Evolutionary conservation across 2,797 vertebrate genomes (phyloP), one percentile per base, ranked within the genome.

Genomic region (Nyctibius grandis): DNA sequence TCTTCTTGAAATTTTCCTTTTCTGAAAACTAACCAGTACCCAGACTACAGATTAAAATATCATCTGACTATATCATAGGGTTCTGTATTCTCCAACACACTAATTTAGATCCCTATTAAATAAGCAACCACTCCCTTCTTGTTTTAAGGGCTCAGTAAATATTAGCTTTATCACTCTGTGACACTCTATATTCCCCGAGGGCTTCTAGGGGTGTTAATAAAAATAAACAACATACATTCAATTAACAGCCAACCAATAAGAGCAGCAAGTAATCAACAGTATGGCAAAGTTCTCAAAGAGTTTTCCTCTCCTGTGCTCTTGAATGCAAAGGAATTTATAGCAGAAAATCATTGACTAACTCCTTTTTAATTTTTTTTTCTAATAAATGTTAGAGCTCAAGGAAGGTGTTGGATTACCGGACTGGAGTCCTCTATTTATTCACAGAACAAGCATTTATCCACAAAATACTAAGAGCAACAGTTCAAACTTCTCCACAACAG

Each of bases 61-160:
- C 76, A 93, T 45, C 64, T 74, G 53, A 81, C 51, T 76, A 15
- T 76, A 93, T 50, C 22, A 82, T 0, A 64, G 22, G 33, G 61
- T 68, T 89, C 29, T 60, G 33, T 40, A 78, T 85, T 68, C 78
- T 79, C 87, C n/a, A 63, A 45, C 57, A 78, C 13, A 48, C 21
- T 87, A 89, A 92, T 91, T 91, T 45, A 79, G 44, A 83, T 84
- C 51, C 31, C 88, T 13, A 63, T 82, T 93, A 93, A 85, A 73
- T 75, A 89, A 72, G 67, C 44, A 91, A 94, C 74, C 69, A 56
- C 63, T 73, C 60, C 57, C 69, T 91, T 79, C 68, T 91, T 79
- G 40, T 85, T 96, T 76, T 88, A 95, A 97, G 96, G 93, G 61
- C 47, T 92, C 84, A 56, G 79, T 93, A 93, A 97, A 94, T 88